Evolutionary conservation across 2,888 invertebrate species (phyloP).

Genomic region (Entomobrya proxima): DNA sequence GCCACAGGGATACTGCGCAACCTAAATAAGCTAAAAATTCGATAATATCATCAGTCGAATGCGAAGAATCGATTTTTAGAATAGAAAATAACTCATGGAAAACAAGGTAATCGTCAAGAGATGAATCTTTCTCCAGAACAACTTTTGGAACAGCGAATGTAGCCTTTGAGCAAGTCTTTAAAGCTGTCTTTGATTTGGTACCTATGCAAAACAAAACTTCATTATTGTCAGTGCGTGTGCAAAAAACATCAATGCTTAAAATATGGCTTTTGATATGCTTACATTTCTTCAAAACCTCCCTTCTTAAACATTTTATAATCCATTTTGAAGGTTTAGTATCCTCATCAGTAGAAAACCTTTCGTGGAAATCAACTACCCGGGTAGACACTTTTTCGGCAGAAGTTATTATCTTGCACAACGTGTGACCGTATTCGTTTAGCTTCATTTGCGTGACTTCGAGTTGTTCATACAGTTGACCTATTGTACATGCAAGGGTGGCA

Average conservation of each 20-base stretch:
- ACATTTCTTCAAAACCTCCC: slow-evolving; percentile 12
- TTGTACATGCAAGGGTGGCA: not conserved
- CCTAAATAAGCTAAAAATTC: not conserved
- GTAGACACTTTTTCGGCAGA: slow-evolving; percentile 4
- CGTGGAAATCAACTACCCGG: not conserved
- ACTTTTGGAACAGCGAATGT: not conserved
- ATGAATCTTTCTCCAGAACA: not conserved
- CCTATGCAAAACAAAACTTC: too few relatives aligned
- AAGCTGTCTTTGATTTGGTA: not conserved
- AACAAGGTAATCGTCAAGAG: not conserved
- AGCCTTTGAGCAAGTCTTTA: too few relatives aligned
- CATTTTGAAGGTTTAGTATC: too few relatives aligned
- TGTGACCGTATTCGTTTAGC: not conserved
- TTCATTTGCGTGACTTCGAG: slow-evolving; percentile 12
- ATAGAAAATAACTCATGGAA: too few relatives aligned
- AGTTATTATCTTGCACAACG: not conserved
- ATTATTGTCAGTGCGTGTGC: too few relatives aligned
- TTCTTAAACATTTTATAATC: not conserved
- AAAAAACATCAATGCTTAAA: not conserved
- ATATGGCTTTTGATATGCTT: not conserved
- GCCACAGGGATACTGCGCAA: slow-evolving; percentile 24
- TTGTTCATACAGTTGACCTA: not conserved
- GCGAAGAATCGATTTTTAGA: too few relatives aligned
- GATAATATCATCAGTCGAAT: too few relatives aligned
- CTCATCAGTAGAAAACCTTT: not conserved